Base-by-base conservation (phyloP, 2,113 vertebrate species). In the Callipepla californica region DNA sequence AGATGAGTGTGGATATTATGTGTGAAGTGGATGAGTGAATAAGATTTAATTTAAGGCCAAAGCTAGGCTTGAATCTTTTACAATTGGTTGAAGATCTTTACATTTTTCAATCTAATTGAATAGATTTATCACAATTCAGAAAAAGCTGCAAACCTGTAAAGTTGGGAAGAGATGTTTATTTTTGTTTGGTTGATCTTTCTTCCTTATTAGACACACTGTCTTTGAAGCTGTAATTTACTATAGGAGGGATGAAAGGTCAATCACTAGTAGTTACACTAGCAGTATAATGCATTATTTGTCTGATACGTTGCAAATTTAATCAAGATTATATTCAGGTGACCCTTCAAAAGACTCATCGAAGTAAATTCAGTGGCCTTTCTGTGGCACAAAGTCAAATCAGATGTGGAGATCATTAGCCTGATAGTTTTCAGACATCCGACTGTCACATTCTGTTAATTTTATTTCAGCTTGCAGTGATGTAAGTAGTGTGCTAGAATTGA, bases 41-140 rank as follows among this genome's bases (percentile, higher is more conserved):
- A 72, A 75, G 7, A 40, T 86, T 92, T 90, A 72, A 78, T 74
- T 85, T 80, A 88, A 92, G 91, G 67, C 42, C 26, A 53, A 93
- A 69, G 28, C 63, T 90, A 76, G 75, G 77, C 47, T 85, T 53
- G 30, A 94, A 61, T 86, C 32, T 83, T 90, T 78, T 86, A 80
- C 47, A 78, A 78, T 65, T 74, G 83, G 38, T 61, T 87, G 55
- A 85, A 90, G 83, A 75, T 87, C 36, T 94, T 74, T 85, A 86
- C 9, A 9, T 90, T 74, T 57, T 93, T 79, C 67, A 48, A 2
- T 73, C 87, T 67, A 75, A 74, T 88, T 80, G 70, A 61, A 76
- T 74, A 51, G n/a, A 63, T 86, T 40, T 90, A 80, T 70, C 66
- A 78, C 67, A 83, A 68, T 30, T 57, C 34, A 80, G 85, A 58